A percentile compares a stretch with the other conserved stretches of the same genome.
phyloP scores from a whole-genome alignment of 2,888 invertebrate genomes.

The Diarsia rubi region DNA sequence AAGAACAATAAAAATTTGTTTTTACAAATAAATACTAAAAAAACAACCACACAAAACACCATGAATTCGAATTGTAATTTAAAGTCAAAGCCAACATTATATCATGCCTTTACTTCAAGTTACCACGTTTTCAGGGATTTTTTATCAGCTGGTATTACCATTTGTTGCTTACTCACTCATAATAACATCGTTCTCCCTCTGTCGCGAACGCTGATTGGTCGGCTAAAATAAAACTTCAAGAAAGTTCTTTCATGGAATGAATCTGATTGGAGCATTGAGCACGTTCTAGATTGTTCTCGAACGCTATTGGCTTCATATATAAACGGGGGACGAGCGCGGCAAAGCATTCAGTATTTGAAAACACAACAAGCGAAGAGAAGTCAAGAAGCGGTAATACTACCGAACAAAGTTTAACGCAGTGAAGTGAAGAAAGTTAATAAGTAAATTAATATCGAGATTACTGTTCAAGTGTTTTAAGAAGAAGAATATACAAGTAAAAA shows the following conservation, averaged over 20 bases:
- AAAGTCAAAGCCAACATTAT: not conserved
- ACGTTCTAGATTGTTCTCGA: conserved; percentile 77
- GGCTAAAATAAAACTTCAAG: conserved; percentile 67
- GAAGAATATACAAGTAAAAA: conserved; percentile 61
- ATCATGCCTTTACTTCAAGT: not conserved
- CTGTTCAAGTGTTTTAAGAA: conserved; percentile 43
- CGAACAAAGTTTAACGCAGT: conserved; percentile 60
- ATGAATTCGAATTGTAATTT: not conserved
- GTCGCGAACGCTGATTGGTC: conserved; percentile 71
- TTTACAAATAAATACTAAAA: too few relatives aligned
- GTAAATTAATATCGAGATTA: conserved; percentile 41
- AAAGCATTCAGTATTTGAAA: conserved; percentile 84
- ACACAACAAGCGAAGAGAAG: conserved; percentile 72
- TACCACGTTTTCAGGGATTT: conserved; percentile 55
- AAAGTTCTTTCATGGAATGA: conserved; percentile 68
- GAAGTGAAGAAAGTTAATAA: conserved; percentile 58
- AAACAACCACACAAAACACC: conserved; percentile 11
- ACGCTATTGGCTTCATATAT: conserved; percentile 71
- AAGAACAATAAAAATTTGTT: too few relatives aligned
- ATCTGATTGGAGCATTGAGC: conserved; percentile 74
- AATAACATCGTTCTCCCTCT: conserved; percentile 55
- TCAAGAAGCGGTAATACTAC: conserved; percentile 70
- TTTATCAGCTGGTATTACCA: conserved; percentile 60
- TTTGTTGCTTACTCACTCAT: conserved; percentile 59
- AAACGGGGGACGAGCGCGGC: conserved; percentile 73